Evolutionary conservation across 2,797 vertebrate genomes (phyloP).

Genomic region (Sphenodon punctatus): DNA sequence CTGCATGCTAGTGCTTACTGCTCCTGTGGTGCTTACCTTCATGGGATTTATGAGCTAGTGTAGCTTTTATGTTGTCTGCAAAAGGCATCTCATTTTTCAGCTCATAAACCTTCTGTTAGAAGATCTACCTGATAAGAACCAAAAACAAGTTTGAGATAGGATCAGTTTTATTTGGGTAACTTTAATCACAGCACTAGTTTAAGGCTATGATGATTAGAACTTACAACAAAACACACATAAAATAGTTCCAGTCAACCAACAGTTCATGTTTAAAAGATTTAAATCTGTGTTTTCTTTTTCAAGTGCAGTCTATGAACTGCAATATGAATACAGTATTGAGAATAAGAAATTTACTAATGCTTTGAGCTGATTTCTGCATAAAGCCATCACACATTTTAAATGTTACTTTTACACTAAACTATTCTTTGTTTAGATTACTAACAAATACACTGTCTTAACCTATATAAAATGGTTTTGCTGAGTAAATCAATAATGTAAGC

Average conservation of each 20-base stretch:
- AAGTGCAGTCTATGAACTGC: not conserved
- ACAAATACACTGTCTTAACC: not conserved
- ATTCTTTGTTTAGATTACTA: not conserved
- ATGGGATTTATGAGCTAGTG: conserved; percentile 12
- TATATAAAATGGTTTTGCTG: not conserved
- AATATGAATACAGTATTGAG: not conserved
- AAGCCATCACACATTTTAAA: not conserved
- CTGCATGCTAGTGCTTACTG: not conserved
- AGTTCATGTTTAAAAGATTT: not conserved
- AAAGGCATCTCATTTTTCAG: conserved; percentile 38
- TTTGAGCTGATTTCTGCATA: not conserved
- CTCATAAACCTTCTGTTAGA: conserved; percentile 30
- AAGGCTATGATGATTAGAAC: not conserved
- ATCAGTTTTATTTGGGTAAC: not conserved
- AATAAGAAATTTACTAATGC: not conserved
- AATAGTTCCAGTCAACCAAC: not conserved
- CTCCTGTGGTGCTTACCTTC: not conserved
- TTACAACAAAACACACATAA: not conserved
- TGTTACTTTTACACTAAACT: not conserved
- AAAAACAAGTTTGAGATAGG: conserved; percentile 10
- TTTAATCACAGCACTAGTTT: conserved; percentile 26
- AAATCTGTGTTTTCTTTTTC: not conserved
- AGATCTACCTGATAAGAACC: not conserved
- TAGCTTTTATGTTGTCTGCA: conserved; percentile 32
- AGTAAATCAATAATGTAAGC: not conserved